These are phyloP conservation scores for Pristionchus arcanus DNA, from an alignment of 2,888 invertebrate species.

Conservation along the genomic window DNA sequence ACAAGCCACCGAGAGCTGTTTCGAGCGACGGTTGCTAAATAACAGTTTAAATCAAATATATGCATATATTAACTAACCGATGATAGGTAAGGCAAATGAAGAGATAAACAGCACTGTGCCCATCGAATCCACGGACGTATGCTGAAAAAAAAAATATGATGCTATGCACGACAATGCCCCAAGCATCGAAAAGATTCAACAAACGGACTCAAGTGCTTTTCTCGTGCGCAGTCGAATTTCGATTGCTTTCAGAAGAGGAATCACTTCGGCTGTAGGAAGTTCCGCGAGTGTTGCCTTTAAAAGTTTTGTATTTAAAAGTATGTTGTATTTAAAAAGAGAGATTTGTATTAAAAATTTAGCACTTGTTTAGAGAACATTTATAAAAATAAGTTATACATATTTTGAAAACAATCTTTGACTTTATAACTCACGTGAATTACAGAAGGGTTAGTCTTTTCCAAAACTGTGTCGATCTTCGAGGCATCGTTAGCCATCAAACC, in stretches of 20 bases:
- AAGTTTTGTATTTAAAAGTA: not conserved
- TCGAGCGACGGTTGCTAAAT: constrained; percentile 43
- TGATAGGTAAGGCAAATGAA: constrained; percentile 63
- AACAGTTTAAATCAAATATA: not conserved
- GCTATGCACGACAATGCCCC: not conserved
- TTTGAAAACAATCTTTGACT: not conserved
- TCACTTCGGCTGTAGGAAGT: constrained; percentile 61
- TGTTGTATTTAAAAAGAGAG: too few species aligned
- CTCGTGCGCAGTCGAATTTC: constrained; percentile 61
- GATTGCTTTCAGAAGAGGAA: constrained; percentile 63
- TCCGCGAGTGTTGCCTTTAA: constrained; percentile 62
- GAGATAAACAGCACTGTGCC: constrained; percentile 62
- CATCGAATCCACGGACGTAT: constrained; percentile 65
- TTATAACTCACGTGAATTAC: constrained; percentile 58
- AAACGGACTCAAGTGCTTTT: constrained; percentile 60
- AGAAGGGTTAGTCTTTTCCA: constrained; percentile 57
- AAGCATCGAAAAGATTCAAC: not conserved
- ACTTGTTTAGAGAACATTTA: not conserved
- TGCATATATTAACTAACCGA: constrained; percentile 43
- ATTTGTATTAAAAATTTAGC: not conserved
- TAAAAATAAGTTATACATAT: not conserved
- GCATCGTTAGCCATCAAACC: constrained; percentile 66
- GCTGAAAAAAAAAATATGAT: constrained; percentile 56
- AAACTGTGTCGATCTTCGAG: constrained; percentile 61
- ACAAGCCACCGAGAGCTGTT: constrained; percentile 43